Base-by-base conservation (phyloP, 2,113 vertebrate genomes). In the Chamaetylas fuelleborni region DNA sequence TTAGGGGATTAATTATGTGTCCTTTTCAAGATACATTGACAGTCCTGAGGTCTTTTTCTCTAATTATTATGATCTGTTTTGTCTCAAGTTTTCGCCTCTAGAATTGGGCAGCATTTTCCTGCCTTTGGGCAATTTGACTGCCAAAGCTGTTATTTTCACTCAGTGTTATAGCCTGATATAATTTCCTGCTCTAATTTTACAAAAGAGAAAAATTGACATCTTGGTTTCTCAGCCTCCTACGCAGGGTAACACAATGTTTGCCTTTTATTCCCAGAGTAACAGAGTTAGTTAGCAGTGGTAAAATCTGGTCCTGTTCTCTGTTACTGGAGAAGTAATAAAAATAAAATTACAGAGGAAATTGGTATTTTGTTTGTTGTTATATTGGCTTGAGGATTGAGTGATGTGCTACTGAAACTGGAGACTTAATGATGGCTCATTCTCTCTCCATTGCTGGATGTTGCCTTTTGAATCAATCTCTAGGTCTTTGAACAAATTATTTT, bases 201-300 rank as follows among this genome's bases (percentile, higher is more conserved):
- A 60, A 74, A 88, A 88, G 40, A 80, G 64, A 78, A 93, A 71
- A 95, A 90, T 23, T 73, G 73, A 57, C 70, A 82, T 90, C 91
- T 96, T 83, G 72, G 56, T 94, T 95, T 95, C 88, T 94, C 80
- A 72, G 40, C 91, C 73, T 95, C 91, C 86, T 91, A 85, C n/a
- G 0, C 81, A 81, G 80, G 48, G 79, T 76, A 83, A 36, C 57
- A 61, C 65, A 69, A 61, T 64, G 80, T 86, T 96, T 94, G 71
- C 88, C 70, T 95, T 93, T 82, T 94, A 81, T 92, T 92, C 60
- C 71, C 80, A 60, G 33, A 80, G 51, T 51, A 93, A 48, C 51
- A 73, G 54, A 86, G 47, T 77, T 60, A 90, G 58, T 88, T 95
- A 88, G 58, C 34, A 83, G 47, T 93, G 80, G 57, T 80, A 87